Evolutionary conservation across 2,113 vertebrate species (phyloP).

Genomic region (Petrocephalus microphthalmus): DNA sequence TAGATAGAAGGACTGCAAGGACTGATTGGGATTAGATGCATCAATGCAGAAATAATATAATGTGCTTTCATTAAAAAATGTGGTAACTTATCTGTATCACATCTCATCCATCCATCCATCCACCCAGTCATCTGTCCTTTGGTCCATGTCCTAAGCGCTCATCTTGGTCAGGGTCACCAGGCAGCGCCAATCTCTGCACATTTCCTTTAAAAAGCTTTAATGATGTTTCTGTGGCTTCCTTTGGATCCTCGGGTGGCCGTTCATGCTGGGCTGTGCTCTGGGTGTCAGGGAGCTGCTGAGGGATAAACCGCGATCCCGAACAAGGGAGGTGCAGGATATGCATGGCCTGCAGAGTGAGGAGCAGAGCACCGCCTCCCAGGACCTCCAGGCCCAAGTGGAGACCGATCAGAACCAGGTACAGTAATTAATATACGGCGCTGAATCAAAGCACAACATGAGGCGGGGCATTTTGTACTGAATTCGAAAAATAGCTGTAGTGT

Average conservation of each 20-base stretch:
- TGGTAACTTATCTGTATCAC: not conserved
- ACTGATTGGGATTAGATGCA: not conserved
- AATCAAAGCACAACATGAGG: no score
- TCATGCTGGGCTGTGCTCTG: not conserved
- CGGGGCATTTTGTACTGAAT: no score
- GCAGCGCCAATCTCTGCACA: not conserved
- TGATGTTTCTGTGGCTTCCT: not conserved
- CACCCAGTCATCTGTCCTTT: not conserved
- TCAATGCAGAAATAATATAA: not conserved
- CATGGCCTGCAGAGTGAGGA: slow-evolving; percentile 29
- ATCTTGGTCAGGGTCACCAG: not conserved
- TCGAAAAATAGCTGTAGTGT: no score
- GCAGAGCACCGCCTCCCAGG: slow-evolving; percentile 22
- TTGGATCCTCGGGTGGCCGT: not conserved
- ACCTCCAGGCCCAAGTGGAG: slow-evolving; percentile 34
- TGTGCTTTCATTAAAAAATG: not conserved
- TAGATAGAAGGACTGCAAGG: not conserved
- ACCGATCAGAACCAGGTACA: slow-evolving; percentile 32
- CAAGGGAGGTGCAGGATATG: slow-evolving; percentile 38
- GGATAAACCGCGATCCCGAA: slow-evolving; percentile 27
- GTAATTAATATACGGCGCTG: slow-evolving; percentile 20
- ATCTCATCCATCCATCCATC: not conserved
- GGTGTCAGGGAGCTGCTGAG: slow-evolving; percentile 45
- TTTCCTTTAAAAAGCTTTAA: not conserved
- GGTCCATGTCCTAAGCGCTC: not conserved